A percentile compares a stretch with the other conserved stretches of the same genome.
phyloP scores from a whole-genome alignment of 1,140 invertebrate species.

The Periplaneta americana region DNA sequence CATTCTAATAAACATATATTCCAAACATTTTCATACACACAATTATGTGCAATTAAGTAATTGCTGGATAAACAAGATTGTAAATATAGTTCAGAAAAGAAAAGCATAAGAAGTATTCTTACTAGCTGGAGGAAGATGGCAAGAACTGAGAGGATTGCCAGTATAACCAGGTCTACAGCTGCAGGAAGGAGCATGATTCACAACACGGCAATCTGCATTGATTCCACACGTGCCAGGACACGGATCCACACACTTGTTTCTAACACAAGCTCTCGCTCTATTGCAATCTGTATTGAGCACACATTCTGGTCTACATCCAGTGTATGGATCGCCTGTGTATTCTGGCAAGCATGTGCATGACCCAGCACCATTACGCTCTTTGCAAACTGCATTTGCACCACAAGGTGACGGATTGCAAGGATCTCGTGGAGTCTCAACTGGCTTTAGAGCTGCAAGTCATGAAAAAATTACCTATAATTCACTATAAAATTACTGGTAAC shows the following conservation, averaged over 20 bases:
- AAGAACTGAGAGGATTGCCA: constrained; percentile 70
- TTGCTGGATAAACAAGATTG: background rate
- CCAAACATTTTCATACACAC: no score
- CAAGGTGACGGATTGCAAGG: constrained; percentile 63
- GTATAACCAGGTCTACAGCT: constrained; percentile 62
- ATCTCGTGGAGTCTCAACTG: constrained; percentile 36
- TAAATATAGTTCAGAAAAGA: background rate
- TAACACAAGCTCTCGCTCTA: constrained; percentile 62
- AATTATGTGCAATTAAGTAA: no score
- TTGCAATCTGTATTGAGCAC: constrained; percentile 67
- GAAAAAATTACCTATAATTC: no score
- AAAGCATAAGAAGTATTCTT: constrained; percentile 7
- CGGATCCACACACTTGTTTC: constrained; percentile 69
- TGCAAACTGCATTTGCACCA: constrained; percentile 65
- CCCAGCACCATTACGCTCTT: constrained; percentile 53
- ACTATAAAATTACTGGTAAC: no score
- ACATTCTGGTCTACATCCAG: constrained; percentile 68
- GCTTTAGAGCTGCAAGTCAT: constrained; percentile 1
- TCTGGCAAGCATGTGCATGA: constrained; percentile 64
- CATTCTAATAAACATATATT: no score
- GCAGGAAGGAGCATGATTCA: constrained; percentile 71
- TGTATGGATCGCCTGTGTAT: constrained; percentile 58
- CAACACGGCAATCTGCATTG: constrained; percentile 65
- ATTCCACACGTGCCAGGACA: constrained; percentile 67
- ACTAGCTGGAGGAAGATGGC: constrained; percentile 30